A percentile compares a stretch with the other conserved stretches of the same genome.
phyloP scores from a whole-genome alignment of 2,113 vertebrate species.

The Malurus cyaneus region DNA sequence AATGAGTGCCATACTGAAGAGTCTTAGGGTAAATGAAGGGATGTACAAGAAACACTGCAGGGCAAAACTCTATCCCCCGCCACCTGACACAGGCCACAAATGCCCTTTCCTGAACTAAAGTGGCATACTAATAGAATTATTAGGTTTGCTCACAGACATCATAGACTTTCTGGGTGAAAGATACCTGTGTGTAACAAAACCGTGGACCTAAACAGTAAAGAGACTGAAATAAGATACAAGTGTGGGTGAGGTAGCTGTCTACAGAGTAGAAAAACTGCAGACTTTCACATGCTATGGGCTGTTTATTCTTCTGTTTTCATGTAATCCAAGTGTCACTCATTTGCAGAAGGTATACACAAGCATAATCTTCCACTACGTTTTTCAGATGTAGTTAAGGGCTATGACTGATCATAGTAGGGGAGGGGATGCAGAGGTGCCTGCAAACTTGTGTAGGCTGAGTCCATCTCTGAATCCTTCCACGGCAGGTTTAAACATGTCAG shows the following conservation, averaged over 20 bases:
- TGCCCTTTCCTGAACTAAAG: neutral
- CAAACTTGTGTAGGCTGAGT: neutral
- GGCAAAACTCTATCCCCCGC: neutral
- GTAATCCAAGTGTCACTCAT: neutral
- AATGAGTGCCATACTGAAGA: neutral
- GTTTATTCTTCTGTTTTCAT: neutral
- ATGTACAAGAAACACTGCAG: neutral
- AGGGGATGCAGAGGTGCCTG: neutral
- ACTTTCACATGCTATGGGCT: accelerated
- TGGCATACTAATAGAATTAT: neutral
- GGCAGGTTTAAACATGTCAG: neutral
- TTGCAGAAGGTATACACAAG: neutral
- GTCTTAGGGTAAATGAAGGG: neutral
- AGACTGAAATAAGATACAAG: neutral
- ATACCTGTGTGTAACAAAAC: neutral
- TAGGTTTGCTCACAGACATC: neutral
- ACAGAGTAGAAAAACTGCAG: neutral
- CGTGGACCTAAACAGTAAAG: neutral
- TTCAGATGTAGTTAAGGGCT: neutral
- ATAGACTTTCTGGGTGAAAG: neutral
- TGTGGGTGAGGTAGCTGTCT: neutral
- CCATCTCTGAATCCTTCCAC: neutral
- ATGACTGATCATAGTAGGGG: neutral
- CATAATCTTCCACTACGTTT: neutral
- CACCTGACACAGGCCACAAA: neutral